Evolutionary conservation across 2,113 vertebrate genomes (phyloP).

Genomic region (Alouatta palliata): DNA sequence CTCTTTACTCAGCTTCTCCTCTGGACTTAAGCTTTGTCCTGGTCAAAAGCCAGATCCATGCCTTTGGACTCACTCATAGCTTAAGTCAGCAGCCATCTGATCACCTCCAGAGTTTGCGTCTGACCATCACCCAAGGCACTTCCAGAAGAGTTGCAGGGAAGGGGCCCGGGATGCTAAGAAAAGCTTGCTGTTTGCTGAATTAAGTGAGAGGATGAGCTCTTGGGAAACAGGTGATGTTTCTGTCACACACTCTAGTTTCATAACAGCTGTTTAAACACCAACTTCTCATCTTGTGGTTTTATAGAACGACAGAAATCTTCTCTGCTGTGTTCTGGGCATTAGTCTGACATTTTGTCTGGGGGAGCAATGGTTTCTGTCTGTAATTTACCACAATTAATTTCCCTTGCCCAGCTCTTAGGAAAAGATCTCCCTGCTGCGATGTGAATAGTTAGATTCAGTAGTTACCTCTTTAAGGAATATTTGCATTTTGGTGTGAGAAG

Average conservation of each 20-base stretch:
- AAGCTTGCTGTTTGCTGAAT: conserved; percentile 28
- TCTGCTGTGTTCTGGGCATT: neutral
- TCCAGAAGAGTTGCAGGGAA: conserved; percentile 32
- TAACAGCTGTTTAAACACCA: neutral
- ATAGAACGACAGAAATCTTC: neutral
- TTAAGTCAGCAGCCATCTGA: conserved; percentile 32
- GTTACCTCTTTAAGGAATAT: neutral
- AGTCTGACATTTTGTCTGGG: neutral
- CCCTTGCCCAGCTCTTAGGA: neutral
- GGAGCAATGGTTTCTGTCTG: neutral
- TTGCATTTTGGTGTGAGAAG: neutral
- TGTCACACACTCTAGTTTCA: neutral
- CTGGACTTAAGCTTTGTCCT: conserved; percentile 26
- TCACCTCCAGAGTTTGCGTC: conserved; percentile 57
- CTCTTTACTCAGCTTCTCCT: conserved; percentile 57
- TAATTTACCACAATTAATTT: neutral
- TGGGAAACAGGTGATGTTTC: conserved; percentile 22
- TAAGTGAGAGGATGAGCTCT: conserved; percentile 8
- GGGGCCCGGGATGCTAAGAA: neutral
- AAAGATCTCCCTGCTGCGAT: neutral
- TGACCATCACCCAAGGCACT: neutral
- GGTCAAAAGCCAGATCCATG: conserved; percentile 49
- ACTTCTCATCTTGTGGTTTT: conserved; percentile 23
- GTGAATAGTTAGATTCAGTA: neutral
- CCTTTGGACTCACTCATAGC: conserved; percentile 54